These are phyloP conservation scores for Hemiscyllium ocellatum DNA, from an alignment of 2,113 vertebrate genomes.

Conservation along the genomic window DNA sequence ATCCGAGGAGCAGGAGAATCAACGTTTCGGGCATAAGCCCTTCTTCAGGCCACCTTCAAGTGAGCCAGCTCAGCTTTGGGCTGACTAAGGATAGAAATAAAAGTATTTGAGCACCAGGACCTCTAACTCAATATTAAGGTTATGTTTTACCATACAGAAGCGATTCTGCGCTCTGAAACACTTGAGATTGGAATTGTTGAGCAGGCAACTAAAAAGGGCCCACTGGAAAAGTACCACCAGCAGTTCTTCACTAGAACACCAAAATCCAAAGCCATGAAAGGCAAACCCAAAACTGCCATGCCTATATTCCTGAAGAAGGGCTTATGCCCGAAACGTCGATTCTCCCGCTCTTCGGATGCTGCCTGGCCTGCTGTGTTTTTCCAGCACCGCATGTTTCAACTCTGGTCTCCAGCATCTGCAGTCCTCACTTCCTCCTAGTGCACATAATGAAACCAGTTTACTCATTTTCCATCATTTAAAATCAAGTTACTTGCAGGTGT, in stretches of 20 bases:
- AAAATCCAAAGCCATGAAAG: background rate
- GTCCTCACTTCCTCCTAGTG: too few species aligned
- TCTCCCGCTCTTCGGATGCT: too few species aligned
- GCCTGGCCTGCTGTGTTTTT: too few species aligned
- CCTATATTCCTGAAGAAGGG: too few species aligned
- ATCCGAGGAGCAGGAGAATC: too few species aligned
- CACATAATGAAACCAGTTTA: background rate
- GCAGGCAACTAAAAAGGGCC: background rate
- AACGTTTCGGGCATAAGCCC: too few species aligned
- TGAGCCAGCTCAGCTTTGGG: too few species aligned
- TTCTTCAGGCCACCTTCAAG: background rate
- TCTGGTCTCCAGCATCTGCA: too few species aligned
- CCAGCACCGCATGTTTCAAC: too few species aligned
- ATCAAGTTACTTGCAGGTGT: background rate
- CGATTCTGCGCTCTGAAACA: background rate
- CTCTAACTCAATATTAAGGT: background rate
- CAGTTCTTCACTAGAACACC: background rate
- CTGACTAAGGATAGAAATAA: background rate
- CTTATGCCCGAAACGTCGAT: too few species aligned
- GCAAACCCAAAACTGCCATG: background rate
- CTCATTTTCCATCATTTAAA: background rate
- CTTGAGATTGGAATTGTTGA: background rate
- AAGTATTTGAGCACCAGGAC: background rate
- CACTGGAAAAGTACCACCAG: background rate
- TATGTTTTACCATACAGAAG: background rate